Evolutionary conservation across 2,888 invertebrate genomes (phyloP), one percentile per base, ranked within the genome.

Genomic region (Rhagonycha fulva): DNA sequence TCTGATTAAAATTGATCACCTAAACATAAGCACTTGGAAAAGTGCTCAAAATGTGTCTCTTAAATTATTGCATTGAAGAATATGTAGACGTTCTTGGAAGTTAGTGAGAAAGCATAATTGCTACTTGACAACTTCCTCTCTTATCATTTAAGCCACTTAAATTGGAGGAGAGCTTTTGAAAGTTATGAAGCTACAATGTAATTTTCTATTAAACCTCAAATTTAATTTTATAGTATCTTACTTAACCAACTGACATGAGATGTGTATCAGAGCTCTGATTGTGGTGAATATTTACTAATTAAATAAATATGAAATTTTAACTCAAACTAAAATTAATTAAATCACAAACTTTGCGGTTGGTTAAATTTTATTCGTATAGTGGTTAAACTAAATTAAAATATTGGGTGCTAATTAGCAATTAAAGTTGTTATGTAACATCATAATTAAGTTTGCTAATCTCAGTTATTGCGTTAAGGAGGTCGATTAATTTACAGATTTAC

Each of bases 281-380:
- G 26, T 66, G 63, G n/a, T 66, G 26, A 66, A 66, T 66, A 26
- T 66, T 66, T 66, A 26, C n/a, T 66, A 66, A 66, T 66, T 63
- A 66, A 24, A 66, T 26, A 66, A 24, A 66, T 24, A 66, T n/a
- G 63, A 12, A 66, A 14, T 24, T 66, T 66, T 26, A 66, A 66
- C 47, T 47, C 47, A 47, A 47, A 47, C 5, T n/a, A 47, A 47
- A 47, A 47, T 47, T 47, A 47, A 47, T 47, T 47, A 47, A 47
- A 2, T 47, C 47, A n/a, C 47, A 9, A 32, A 47, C 47, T 47
- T 47, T 47, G 47, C 47, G 47, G n/a, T 47, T 47, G 47, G 47
- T 47, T 47, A 47, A 47, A n/a, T 47, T 47, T 47, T 47, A 47
- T 12, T 47, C 47, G n/a, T 7, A 12, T 47, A n/a, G 4, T 47